These are phyloP conservation scores for Paraplagusia blochii DNA, from an alignment of 2,113 vertebrate genomes.

Conservation along the genomic window DNA sequence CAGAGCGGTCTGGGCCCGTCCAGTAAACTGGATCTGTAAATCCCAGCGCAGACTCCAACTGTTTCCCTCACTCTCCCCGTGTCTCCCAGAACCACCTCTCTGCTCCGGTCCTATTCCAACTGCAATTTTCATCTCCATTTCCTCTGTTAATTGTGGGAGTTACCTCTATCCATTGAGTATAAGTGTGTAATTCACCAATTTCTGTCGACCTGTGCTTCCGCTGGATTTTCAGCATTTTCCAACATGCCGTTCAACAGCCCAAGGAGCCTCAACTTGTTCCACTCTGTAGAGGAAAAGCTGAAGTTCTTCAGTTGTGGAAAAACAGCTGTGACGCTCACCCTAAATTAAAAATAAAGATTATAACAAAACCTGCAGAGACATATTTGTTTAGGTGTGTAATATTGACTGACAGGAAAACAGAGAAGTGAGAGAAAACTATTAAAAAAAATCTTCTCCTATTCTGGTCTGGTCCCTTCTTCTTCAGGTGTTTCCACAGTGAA, in stretches of 20 bases:
- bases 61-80: not conserved
- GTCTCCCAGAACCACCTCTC: not conserved
- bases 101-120: not conserved
- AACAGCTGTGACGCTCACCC: too few relatives aligned
- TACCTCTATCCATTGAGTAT: not conserved
- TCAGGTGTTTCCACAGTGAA: too few relatives aligned
- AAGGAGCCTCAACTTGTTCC: conserved; percentile 2
- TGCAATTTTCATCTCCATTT: not conserved
- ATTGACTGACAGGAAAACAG: too few relatives aligned
- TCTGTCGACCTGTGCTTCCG: not conserved
- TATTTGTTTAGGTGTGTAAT: too few relatives aligned
- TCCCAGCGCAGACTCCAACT: not conserved
- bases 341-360: too few relatives aligned
- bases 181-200: not conserved
- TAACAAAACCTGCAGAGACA: too few relatives aligned
- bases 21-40: too few relatives aligned
- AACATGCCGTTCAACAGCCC: not conserved
- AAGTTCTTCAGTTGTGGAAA: not conserved
- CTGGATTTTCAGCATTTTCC: not conserved
- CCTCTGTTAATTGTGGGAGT: not conserved
- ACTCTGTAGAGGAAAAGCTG: not conserved
- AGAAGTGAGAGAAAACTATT: too few relatives aligned
- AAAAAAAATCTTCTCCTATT: too few relatives aligned
- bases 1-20: conserved; percentile 5
- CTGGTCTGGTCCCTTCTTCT: too few relatives aligned